Evolutionary conservation across 2,888 invertebrate species (phyloP), one percentile per base, ranked within the genome.

Genomic region (Acrobasis suavella): DNA sequence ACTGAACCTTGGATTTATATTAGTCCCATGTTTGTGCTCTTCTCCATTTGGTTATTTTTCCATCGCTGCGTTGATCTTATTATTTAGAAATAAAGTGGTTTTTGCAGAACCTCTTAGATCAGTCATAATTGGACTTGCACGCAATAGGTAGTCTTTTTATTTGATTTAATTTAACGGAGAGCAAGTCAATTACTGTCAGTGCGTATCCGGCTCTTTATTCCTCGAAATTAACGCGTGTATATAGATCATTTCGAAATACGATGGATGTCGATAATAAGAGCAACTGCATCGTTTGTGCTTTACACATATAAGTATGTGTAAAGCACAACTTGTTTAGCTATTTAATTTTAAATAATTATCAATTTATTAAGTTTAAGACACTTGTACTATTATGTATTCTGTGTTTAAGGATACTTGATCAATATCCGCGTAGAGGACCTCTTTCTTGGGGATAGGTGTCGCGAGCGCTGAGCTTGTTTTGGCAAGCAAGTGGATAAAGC

Each of bases 401-500:
- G n/a, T n/a, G n/a, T n/a, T n/a, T n/a, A 32, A 32, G 32, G 32
- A 32, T 32, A 32, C 32, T 32, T 32, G 8, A 32, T 32, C 22
- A 22, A 22, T 22, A 22, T 32, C 22, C 32, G 32, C 5, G 32
- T 32, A 32, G 32, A 37, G 32, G 14, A 17, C 14, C n/a, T 55
- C 39, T 16, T 55, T 17, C 16, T 6, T 10, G 16, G 12, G 56
- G 42, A 17, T 15, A 49, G 46, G 32, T 50, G 32, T 52, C 9
- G 8, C 55, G 32, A 59, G 50, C 6, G 17, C 37, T 42, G 50
- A 55, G 49, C 56, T 17, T 51, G 50, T 58, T 55, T 62, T 38
- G 62, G 61, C 67, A 67, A 71, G 64, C 67, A 63, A 69, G 75
- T 77, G 62, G 70, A 75, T 78, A 76, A 82, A 84, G 84, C 78